These are phyloP conservation scores for Hemichromis elongatus DNA, from an alignment of 2,113 vertebrate species.

Conservation along the genomic window DNA sequence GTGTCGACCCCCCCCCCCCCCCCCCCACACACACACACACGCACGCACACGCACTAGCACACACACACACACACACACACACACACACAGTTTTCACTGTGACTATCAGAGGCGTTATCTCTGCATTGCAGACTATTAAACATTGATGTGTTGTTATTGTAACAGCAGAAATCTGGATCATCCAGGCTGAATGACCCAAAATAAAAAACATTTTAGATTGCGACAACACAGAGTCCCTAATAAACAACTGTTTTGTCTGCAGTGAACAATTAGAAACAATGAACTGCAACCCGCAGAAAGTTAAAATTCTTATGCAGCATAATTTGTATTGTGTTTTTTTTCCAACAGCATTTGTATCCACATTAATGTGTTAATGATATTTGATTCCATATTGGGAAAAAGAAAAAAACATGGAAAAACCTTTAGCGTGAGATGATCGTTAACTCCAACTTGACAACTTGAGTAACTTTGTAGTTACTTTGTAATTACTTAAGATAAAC, in stretches of 20 bases:
- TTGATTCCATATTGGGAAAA: not conserved
- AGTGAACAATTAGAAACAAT: conserved; percentile 35
- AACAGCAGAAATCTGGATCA: conserved; percentile 64
- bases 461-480: not conserved
- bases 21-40: too few species aligned
- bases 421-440: not conserved
- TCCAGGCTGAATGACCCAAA: conserved; percentile 62
- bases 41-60: not conserved
- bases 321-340: too few species aligned
- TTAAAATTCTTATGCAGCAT: not conserved
- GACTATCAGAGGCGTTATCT: conserved; percentile 50
- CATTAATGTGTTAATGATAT: not conserved
- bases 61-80: too few species aligned
- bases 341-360: not conserved
- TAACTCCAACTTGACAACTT: rapidly evolving
- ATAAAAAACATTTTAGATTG: conserved; percentile 53
- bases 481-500: not conserved
- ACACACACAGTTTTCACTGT: conserved; percentile 19
- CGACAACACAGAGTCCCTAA: conserved; percentile 41
- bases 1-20: too few species aligned
- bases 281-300: not conserved
- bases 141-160: conserved; percentile 65
- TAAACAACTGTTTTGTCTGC: conserved; percentile 55
- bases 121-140: conserved; percentile 69
- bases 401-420: not conserved